Percentiles rank a stretch among this genome's conserved stretches.
These are phyloP conservation scores for Mormyrus proboscirostris DNA, from an alignment of 2,797 vertebrate species.

Conservation along the genomic window DNA sequence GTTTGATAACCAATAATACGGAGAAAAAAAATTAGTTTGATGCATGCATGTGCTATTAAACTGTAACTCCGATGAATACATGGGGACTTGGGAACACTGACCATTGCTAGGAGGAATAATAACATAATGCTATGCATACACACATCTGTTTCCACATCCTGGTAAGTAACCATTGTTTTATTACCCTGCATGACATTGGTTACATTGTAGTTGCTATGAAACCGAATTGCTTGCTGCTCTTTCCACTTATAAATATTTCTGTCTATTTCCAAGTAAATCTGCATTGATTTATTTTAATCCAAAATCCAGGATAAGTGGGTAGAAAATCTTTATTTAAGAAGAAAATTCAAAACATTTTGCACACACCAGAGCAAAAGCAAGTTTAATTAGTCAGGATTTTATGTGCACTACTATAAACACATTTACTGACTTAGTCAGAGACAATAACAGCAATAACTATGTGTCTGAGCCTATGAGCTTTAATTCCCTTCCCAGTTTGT, in stretches of 20 bases:
- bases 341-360: neutral
- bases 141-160: slow-evolving; percentile 46
- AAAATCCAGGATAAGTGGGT: slow-evolving; percentile 18
- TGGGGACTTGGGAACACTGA: slow-evolving; percentile 8
- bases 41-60: neutral
- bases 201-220: slow-evolving; percentile 39
- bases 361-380: neutral
- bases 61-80: neutral
- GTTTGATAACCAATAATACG: neutral
- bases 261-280: slow-evolving; percentile 29
- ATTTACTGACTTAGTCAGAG: neutral
- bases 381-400: neutral
- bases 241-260: slow-evolving; percentile 42
- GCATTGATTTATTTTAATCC: slow-evolving; percentile 21
- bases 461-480: neutral
- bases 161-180: slow-evolving; percentile 40
- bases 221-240: slow-evolving; percentile 31
- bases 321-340: neutral
- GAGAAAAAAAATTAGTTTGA: neutral
- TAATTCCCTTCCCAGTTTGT: neutral
- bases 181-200: slow-evolving; percentile 39
- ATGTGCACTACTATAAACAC: neutral
- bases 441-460: neutral
- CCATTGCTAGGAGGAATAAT: slow-evolving; percentile 37
- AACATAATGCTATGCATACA: slow-evolving; percentile 39